Evolutionary conservation across 2,888 invertebrate genomes (phyloP), one percentile per base, ranked within the genome.

Genomic region (Glaucopsyche alexis): DNA sequence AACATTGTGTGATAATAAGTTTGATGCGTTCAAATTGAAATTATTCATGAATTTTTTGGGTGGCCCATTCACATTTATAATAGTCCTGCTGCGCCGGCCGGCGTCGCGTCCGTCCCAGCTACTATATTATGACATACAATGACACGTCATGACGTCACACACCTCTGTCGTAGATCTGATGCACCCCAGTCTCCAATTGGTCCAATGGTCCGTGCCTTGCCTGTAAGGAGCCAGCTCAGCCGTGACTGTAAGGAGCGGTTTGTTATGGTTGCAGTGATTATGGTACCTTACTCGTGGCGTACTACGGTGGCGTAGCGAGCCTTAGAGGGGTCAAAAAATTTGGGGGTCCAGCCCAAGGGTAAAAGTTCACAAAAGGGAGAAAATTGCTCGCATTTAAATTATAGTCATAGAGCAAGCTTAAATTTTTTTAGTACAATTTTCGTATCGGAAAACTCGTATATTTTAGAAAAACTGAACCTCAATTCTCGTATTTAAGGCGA

Each of bases 1-100:
- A 76, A 74, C 73, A 73, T 74, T 74, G 72, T 72, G 71, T 72
- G 71, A 72, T 75, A 76, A 74, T 74, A 73, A 49, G 29, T 60
- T 60, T 29, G 38, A 60, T 60, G 60, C 14, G 60, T 13, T 38
- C 29, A 60, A 60, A 60, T 60, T 60, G 60, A 60, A 60, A 60
- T 60, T 60, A 60, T 60, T 60, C 60, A 60, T 60, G 60, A 60
- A 29, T 0, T 60, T 60, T 60, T 60, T 60, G 19, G 7, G 9
- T 19, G 7, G 60, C 14, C 9, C 29, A 7, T 19, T 55, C 9
- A 60, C 60, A 38, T 29, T 29, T 29, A 60, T 38, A 13, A 60
- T 38, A 13, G 6, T 29, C 29, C 29, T 13, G 60, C 29, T 60
- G 60, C 60, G 29, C 60, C 16, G 19, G 55, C 55, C 55, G 14